phyloP scores from a whole-genome alignment of 35 echinoderm and acorn worm species.

The Ptychodera flava region DNA sequence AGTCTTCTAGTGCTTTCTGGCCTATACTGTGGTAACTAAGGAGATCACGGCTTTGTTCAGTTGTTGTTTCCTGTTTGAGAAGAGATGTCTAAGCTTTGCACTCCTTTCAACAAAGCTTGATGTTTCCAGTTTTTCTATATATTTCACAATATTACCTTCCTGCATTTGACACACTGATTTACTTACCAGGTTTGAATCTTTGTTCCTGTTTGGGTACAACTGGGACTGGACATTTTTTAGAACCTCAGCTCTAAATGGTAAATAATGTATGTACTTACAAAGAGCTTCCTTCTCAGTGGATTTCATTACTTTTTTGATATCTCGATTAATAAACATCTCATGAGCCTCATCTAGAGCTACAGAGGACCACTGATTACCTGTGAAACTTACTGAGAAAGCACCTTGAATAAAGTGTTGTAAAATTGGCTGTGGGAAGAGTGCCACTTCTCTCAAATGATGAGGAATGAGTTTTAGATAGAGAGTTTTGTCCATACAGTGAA shows the following conservation, averaged over 20 bases:
- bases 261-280: slow-evolving; percentile 28
- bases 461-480: slow-evolving; percentile 38
- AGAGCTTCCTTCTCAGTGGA: slow-evolving; percentile 30
- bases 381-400: slow-evolving; percentile 43
- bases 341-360: slow-evolving; percentile 55
- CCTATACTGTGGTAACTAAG: slow-evolving; percentile 27
- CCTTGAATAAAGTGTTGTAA: slow-evolving; percentile 8
- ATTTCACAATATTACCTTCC: slow-evolving; percentile 16
- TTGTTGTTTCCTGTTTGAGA: slow-evolving; percentile 2
- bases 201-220: neutral
- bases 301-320: slow-evolving; percentile 38
- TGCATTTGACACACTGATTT: neutral
- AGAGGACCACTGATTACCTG: slow-evolving; percentile 25
- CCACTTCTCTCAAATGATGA: slow-evolving; percentile 23
- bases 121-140: slow-evolving; percentile 5
- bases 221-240: neutral
- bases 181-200: too few species aligned
- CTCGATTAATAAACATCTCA: slow-evolving; percentile 76
- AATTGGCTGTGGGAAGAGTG: slow-evolving; percentile 24
- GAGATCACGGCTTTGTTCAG: neutral
- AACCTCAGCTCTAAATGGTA: slow-evolving; percentile 31
- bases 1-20: slow-evolving; percentile 12
- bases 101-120: neutral
- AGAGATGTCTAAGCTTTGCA: neutral
- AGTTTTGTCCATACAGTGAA: slow-evolving; percentile 41